These are phyloP conservation scores for Diarsia brunnea DNA, from an alignment of 2,888 invertebrate species.

Conservation along the genomic window DNA sequence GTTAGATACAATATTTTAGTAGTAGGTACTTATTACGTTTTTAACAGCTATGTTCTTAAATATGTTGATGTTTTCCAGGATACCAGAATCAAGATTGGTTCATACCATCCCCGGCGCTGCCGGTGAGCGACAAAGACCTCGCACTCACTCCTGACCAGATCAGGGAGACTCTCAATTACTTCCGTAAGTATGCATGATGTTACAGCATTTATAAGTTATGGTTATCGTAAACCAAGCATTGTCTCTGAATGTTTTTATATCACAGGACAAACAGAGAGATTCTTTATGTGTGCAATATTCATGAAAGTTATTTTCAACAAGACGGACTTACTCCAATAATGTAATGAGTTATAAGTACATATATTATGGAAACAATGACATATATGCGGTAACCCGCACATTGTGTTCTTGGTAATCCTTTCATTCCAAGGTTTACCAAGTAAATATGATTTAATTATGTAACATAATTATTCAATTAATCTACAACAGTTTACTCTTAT, in stretches of 20 bases:
- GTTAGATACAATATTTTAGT: background rate
- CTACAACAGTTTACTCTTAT: background rate
- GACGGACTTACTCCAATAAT: constrained; percentile 1
- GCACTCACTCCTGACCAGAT: constrained; percentile 98
- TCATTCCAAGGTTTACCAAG: background rate
- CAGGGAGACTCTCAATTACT: constrained; percentile 99
- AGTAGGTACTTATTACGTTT: background rate
- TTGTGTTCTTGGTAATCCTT: no score
- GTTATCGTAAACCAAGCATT: constrained; percentile 23
- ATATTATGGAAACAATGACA: constrained; percentile 3
- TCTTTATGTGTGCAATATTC: background rate
- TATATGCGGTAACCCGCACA: background rate
- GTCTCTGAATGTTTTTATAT: constrained; percentile 21
- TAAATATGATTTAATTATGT: background rate
- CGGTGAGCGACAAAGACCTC: constrained; percentile 93
- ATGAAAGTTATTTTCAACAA: background rate
- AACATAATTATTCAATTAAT: background rate
- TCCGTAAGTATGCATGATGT: constrained; percentile 94
- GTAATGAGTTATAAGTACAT: background rate
- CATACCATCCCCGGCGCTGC: constrained; percentile 96
- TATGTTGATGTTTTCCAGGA: constrained; percentile 88
- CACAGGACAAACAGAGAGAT: background rate
- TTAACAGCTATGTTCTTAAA: constrained; percentile 10
- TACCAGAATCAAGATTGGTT: constrained; percentile 98
- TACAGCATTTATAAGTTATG: background rate